These are phyloP conservation scores for Eupithecia tripunctaria DNA, from an alignment of 2,888 invertebrate genomes.

Conservation along the genomic window DNA sequence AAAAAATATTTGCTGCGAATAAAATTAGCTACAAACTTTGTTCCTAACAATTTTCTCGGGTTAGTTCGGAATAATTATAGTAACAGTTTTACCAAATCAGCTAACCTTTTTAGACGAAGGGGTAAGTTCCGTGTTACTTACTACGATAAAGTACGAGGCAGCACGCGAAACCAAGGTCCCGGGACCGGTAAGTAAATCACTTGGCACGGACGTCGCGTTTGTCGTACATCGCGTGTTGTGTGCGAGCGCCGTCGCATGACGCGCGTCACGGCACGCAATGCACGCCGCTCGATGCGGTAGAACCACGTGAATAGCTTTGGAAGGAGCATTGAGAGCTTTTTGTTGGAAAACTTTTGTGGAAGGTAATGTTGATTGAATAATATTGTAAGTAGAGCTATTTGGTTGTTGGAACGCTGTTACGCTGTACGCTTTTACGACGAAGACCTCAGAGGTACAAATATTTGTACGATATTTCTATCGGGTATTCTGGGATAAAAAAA, in stretches of 20 bases:
- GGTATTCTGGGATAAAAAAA: too few relatives aligned
- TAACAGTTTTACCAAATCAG: background rate
- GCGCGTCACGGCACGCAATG: slow-evolving; percentile 34
- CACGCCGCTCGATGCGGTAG: slow-evolving; percentile 32
- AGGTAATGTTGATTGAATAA: background rate
- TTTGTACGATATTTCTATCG: too few relatives aligned
- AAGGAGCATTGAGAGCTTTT: background rate
- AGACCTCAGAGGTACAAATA: too few relatives aligned
- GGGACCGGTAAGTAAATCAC: slow-evolving; percentile 13
- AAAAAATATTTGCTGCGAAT: too few relatives aligned
- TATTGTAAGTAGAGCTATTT: background rate
- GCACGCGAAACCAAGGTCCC: slow-evolving; percentile 32
- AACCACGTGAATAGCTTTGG: background rate
- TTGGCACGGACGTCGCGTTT: slow-evolving; percentile 10
- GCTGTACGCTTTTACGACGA: background rate
- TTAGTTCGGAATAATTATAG: background rate
- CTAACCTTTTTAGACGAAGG: background rate
- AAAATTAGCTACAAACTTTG: too few relatives aligned
- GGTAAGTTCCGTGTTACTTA: background rate
- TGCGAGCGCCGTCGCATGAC: slow-evolving; percentile 2
- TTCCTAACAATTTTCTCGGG: too few relatives aligned
- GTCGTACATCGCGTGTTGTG: slow-evolving; percentile 41
- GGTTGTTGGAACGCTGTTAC: background rate
- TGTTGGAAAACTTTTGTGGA: slow-evolving; percentile 8
- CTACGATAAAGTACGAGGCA: background rate